Conservation (phyloP, 2,888 invertebrate species). For the Prosopocoilus inquinatus region DNA sequence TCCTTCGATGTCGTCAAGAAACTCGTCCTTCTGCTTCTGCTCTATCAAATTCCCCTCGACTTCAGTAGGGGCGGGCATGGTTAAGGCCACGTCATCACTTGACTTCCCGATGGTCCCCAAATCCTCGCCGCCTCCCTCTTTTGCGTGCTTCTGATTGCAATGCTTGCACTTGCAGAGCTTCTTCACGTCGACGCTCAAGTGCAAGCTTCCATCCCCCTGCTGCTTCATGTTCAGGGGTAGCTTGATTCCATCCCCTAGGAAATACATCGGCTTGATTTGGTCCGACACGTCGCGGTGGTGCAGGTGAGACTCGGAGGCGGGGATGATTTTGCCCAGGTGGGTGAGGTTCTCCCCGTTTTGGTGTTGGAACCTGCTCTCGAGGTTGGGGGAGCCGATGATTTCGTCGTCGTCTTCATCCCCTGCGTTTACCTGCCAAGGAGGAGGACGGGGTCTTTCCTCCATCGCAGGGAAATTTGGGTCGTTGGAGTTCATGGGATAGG, state of each 20-base stretch:
- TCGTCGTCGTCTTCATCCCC: neutral
- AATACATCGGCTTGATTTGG: conserved; percentile 32
- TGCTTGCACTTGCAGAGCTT: conserved; percentile 41
- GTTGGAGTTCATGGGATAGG: too few species aligned
- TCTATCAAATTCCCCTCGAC: neutral
- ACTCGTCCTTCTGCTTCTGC: too few species aligned
- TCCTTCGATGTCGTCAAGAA: neutral
- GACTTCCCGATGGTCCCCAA: too few species aligned
- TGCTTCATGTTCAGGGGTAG: conserved; percentile 44
- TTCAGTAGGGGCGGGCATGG: neutral
- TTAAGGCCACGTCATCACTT: neutral
- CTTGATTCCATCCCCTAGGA: conserved; percentile 45
- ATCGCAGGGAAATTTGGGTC: too few species aligned
- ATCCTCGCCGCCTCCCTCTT: neutral
- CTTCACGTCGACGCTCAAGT: conserved; percentile 45
- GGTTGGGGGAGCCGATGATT: conserved; percentile 7
- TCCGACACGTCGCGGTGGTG: conserved; percentile 23
- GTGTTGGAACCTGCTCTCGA: conserved; percentile 2
- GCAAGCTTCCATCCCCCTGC: conserved; percentile 40
- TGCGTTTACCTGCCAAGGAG: neutral
- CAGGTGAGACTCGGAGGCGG: conserved; percentile 2
- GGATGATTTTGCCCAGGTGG: conserved; percentile 14
- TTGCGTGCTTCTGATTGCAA: conserved; percentile 9
- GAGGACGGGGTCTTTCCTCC: too few species aligned
- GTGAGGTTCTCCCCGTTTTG: neutral